Percentiles rank a stretch among this genome's conserved stretches.
Conservation (phyloP, 1,140 invertebrate genomes). For the Apis laboriosa region DNA sequence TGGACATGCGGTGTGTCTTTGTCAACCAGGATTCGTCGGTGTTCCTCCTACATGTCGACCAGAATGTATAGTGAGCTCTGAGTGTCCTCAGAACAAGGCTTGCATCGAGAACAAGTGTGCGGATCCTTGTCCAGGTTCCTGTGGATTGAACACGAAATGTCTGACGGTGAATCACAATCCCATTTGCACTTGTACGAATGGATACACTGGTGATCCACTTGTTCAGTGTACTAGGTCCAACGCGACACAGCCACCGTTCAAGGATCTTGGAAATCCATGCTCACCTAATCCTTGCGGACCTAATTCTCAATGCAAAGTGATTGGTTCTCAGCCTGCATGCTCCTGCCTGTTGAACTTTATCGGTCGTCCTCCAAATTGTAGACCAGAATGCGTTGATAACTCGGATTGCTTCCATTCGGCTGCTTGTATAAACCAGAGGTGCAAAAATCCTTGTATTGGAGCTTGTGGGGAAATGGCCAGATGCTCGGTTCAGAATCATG, state of each 20-base stretch:
- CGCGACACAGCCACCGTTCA: conserved; percentile 67
- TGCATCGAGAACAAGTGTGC: conserved; percentile 91
- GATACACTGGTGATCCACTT: conserved; percentile 91
- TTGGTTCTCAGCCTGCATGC: conserved; percentile 87
- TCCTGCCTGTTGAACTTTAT: conserved; percentile 88
- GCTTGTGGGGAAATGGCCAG: conserved; percentile 88
- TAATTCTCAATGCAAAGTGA: conserved; percentile 88
- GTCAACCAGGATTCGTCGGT: conserved; percentile 87
- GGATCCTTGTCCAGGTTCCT: conserved; percentile 90
- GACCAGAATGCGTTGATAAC: conserved; percentile 88
- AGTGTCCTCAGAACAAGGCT: conserved; percentile 91
- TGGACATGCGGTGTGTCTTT: conserved; percentile 91
- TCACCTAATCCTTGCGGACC: conserved; percentile 89
- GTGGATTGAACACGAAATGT: conserved; percentile 90
- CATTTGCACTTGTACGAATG: conserved; percentile 88
- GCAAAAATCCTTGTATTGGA: conserved; percentile 89
- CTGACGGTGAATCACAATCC: conserved; percentile 92
- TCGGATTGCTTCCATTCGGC: conserved; percentile 87
- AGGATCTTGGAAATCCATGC: conserved; percentile 83
- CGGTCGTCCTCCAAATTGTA: conserved; percentile 89
- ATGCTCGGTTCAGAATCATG: conserved; percentile 90
- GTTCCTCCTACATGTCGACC: conserved; percentile 90
- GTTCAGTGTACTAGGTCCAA: conserved; percentile 84
- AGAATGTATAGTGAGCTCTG: conserved; percentile 91
- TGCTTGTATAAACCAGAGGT: conserved; percentile 90